phyloP scores from a whole-genome alignment of 2,797 vertebrate species.

The Eidolon dupreanum region DNA sequence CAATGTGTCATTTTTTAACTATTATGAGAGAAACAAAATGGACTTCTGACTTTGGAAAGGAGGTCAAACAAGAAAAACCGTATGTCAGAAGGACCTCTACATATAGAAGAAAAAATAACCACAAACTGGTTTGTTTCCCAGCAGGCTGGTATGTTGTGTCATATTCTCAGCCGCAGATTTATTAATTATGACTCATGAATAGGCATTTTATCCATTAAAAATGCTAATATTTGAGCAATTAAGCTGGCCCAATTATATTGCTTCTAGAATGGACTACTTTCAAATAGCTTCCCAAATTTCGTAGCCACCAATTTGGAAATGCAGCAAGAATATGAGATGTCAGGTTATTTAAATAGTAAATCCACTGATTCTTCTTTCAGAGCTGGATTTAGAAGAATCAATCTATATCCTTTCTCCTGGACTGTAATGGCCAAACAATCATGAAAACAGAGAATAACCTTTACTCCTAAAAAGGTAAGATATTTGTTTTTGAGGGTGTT shows the following conservation, averaged over 20 bases:
- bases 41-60: conserved; percentile 48
- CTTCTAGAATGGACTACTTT: conserved; percentile 50
- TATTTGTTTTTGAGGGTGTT: background rate
- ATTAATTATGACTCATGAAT: conserved; percentile 27
- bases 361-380: conserved; percentile 22
- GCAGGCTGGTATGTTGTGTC: background rate
- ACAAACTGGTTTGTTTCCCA: background rate
- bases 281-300: conserved; percentile 48
- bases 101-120: background rate
- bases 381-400: conserved; percentile 32
- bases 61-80: conserved; percentile 31
- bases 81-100: conserved; percentile 9
- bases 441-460: conserved; percentile 30
- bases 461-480: background rate
- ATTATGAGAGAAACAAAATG: conserved; percentile 68
- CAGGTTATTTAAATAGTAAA: conserved; percentile 42
- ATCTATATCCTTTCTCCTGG: background rate
- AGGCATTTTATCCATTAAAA: conserved; percentile 45
- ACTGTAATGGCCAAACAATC: background rate
- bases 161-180: conserved; percentile 23
- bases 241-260: conserved; percentile 29
- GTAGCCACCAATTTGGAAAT: conserved; percentile 24
- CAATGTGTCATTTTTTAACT: conserved; percentile 88
- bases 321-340: conserved; percentile 8
- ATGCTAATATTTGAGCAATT: conserved; percentile 27